These are phyloP conservation scores for Leptopilina syphax DNA, from an alignment of 2,888 invertebrate genomes.

Conservation along the genomic window DNA sequence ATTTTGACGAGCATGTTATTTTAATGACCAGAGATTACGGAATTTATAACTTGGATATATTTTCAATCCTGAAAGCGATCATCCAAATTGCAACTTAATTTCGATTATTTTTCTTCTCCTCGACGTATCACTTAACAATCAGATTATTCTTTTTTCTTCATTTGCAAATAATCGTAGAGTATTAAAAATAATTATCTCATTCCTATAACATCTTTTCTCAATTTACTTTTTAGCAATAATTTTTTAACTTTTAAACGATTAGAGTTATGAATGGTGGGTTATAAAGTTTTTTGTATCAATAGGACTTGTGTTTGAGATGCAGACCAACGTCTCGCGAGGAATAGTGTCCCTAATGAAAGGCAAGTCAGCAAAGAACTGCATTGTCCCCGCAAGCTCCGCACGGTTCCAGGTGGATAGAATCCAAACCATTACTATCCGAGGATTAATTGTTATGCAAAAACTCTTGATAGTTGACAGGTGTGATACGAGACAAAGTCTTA, in stretches of 20 bases:
- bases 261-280: conserved; percentile 44
- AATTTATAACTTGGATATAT: conserved; percentile 8
- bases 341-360: conserved; percentile 59
- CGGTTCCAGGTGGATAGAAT: conserved; percentile 70
- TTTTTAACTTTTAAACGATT: background rate
- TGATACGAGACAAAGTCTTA: conserved; percentile 45
- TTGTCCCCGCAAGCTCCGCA: conserved; percentile 67
- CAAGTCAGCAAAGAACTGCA: conserved; percentile 59
- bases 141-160: background rate
- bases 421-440: conserved; percentile 67
- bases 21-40: conserved; percentile 28
- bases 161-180: no score
- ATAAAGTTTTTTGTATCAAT: conserved; percentile 46
- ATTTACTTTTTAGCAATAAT: background rate
- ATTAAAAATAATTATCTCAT: no score
- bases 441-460: conserved; percentile 73
- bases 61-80: conserved; percentile 42
- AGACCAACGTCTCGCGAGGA: conserved; percentile 61
- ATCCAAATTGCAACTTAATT: conserved; percentile 12
- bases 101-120: background rate
- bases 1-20: conserved; percentile 72
- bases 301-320: conserved; percentile 58
- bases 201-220: no score
- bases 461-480: conserved; percentile 66
- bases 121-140: conserved; percentile 37